Base-by-base conservation (phyloP, 1,140 invertebrate genomes). In the Steinernema khuongi region DNA sequence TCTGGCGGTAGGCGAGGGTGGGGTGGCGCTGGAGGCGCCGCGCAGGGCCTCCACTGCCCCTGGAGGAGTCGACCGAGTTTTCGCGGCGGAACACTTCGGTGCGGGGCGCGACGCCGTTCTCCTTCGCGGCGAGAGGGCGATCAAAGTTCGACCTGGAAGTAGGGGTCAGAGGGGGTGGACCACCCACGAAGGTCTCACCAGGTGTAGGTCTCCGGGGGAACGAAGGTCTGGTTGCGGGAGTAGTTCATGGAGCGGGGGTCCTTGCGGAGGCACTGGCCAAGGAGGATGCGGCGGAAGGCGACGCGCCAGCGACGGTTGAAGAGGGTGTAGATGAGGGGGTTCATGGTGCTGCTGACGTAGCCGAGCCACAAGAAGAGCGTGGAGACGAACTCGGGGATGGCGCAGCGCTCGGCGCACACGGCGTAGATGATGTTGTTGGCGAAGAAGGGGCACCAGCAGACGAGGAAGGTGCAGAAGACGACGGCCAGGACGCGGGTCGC, bases 371-470 rank as follows among this genome's bases (percentile, higher is more conserved):
- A 78, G 70, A 86, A 85, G 11, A 82, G 71, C 0, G 83, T 83
- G 2, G 92, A 91, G 26, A 92, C 91, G 60, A 92, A 89, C 82
- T 93, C 91, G 80, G 94, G 91, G 31, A 94, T 90, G 87, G 90
- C 91, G 72, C 89, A 90, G 26, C 89, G 86, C 31, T 89, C 88
- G 79, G 92, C 91, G 83, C 92, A 93, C 71, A 91, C 76, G 7
- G 79, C 79, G 4, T 69, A 44, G 4, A 79, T 76, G 72, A 84
- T 79, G 81, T 95, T 96, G 1, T 93, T 87, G 0, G 93, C 91
- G 86, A 96, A 96, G 87, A 96, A 96, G 0, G 93, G 93, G 0
- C 93, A 91, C 94, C 94, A 96, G 7, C 94, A 88, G 17, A 94
- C 90, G 0, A 95, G 93, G 85, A 96, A 96, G 0, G 92, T 93